Base-by-base conservation (phyloP, 2,113 vertebrate genomes). In the Actenoides hombroni region DNA sequence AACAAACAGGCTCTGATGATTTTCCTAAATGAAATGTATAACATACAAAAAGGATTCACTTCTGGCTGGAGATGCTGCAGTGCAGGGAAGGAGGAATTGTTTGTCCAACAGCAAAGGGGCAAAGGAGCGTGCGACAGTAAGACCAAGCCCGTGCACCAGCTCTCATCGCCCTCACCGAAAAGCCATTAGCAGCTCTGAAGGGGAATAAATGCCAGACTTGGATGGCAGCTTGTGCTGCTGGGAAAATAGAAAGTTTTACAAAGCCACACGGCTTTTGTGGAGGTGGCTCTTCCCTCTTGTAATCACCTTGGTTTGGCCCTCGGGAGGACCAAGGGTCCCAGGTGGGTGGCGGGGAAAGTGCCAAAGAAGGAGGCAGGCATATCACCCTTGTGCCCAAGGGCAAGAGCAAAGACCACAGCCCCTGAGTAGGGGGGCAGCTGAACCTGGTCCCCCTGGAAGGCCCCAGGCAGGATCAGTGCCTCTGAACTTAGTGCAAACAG, bases 351-450 rank as follows among this genome's bases (percentile, higher is more conserved):
- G 3, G 15, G 49, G 21, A 33, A 9, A 37, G 19, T 61, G 19
- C 39, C 40, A 64, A 39, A 70, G 42, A 46, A 49, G 42, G 60
- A 10, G 19, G 15, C 37, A 54, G 16, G 5, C 1, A 0, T n/a
- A 28, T 13, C 28, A 31, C 6, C 11, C 13, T 5, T 2, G 2
- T 28, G 54, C 13, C 49, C 44, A 20, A 40, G 20, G 35, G 39
- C 0, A 1, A 46, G 13, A 67, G 8, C 5, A 19, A 60, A 63
- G 6, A 42, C 40, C 31, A 10, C 53, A 75, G 39, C 42, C 11
- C 56, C 16, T 0, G 2, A 51, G 3, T 0, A 24, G 16, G 24
- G 31, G 39, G 4, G 4, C 0, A 1, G 6, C 4, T 3, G 0
- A 17, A 19, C 13, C 13, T 1, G 1, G 13, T 15, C 11, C 19